Evolutionary conservation across 2,113 vertebrate genomes (phyloP).

Genomic region (Corythaixoides concolor): DNA sequence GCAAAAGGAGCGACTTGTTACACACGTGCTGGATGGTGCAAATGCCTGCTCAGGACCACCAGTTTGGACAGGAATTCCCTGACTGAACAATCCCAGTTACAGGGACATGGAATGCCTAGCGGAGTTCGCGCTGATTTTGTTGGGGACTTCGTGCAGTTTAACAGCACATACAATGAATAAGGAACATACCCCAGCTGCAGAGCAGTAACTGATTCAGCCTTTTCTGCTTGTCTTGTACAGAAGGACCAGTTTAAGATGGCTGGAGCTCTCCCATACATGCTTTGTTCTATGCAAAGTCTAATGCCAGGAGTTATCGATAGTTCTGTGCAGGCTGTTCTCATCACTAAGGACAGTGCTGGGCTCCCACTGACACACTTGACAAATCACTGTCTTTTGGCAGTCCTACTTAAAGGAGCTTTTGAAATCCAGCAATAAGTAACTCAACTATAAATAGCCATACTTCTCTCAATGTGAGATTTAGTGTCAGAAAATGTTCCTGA

Average conservation of each 20-base stretch:
- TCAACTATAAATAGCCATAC: background rate
- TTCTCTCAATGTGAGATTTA: slow-evolving; percentile 6
- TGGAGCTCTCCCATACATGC: background rate
- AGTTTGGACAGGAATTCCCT: background rate
- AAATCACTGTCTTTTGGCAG: background rate
- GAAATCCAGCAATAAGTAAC: slow-evolving; percentile 22
- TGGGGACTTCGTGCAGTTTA: background rate
- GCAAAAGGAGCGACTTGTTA: fast-evolving
- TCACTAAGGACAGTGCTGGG: background rate
- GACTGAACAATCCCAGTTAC: background rate
- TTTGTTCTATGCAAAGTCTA: background rate
- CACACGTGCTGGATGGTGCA: background rate
- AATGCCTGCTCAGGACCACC: background rate
- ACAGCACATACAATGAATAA: background rate
- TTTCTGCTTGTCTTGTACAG: background rate
- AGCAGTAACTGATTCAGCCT: background rate
- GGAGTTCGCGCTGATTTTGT: background rate
- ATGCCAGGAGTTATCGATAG: background rate
- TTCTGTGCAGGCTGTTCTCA: background rate
- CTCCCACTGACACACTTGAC: background rate
- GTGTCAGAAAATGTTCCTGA: background rate
- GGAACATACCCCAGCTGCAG: background rate
- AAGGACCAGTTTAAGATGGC: background rate
- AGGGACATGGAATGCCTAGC: background rate
- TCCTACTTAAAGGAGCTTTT: background rate